Conservation (phyloP, 2,797 vertebrate species). For the Podarcis lilfordi region DNA sequence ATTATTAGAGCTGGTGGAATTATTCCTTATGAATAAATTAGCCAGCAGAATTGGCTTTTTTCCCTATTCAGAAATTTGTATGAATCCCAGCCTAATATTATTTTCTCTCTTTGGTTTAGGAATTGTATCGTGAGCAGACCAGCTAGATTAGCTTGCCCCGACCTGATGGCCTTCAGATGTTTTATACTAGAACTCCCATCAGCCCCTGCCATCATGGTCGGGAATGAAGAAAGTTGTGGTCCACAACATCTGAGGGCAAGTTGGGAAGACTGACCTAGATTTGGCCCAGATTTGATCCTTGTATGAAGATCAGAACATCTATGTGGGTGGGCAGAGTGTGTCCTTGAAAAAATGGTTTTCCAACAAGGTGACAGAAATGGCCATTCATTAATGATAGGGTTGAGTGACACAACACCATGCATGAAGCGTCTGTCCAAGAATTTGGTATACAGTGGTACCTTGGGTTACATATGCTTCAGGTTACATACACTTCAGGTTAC, state of each 20-base stretch:
- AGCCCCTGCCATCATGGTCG: too few relatives aligned
- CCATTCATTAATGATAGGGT: not conserved
- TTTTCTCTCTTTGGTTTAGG: not conserved
- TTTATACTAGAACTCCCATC: not conserved
- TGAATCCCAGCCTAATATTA: conserved; percentile 16
- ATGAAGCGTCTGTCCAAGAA: not conserved
- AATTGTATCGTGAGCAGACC: not conserved
- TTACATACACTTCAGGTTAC: too few relatives aligned
- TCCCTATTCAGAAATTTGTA: conserved; percentile 17
- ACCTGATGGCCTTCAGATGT: not conserved
- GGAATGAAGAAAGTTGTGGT: too few relatives aligned
- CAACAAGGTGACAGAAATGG: not conserved
- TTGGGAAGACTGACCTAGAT: too few relatives aligned
- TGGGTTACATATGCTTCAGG: too few relatives aligned
- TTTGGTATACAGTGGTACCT: too few relatives aligned
- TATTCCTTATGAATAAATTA: conserved; percentile 59
- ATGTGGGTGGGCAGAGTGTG: too few relatives aligned
- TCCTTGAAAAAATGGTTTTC: not conserved
- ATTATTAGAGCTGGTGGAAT: conserved; percentile 62
- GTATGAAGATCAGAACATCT: too few relatives aligned
- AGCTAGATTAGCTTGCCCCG: not conserved
- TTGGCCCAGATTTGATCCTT: too few relatives aligned
- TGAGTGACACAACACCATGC: not conserved
- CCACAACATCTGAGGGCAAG: too few relatives aligned
- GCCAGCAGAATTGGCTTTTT: conserved; percentile 25